These are phyloP conservation scores for Coracopsis vasa DNA, from an alignment of 2,113 vertebrate species.

Conservation along the genomic window DNA sequence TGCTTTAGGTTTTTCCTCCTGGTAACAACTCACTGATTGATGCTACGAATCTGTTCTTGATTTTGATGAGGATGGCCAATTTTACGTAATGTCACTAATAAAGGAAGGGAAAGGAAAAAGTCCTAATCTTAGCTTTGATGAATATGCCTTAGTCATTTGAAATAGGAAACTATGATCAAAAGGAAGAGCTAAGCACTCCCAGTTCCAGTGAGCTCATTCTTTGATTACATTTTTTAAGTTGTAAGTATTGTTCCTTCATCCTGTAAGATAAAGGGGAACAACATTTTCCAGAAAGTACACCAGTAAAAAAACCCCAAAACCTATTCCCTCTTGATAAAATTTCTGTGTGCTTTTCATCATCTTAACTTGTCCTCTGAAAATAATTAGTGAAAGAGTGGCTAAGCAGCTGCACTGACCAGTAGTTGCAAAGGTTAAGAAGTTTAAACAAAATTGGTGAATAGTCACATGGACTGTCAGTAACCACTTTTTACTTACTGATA, in stretches of 20 bases:
- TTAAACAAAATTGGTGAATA: neutral
- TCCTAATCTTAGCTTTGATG: conserved; percentile 2
- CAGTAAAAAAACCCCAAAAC: neutral
- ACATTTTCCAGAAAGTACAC: neutral
- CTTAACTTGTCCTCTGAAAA: neutral
- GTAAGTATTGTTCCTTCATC: neutral
- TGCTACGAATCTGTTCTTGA: neutral
- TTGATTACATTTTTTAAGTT: neutral
- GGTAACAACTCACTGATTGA: neutral
- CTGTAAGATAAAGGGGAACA: neutral
- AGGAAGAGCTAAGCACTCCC: neutral
- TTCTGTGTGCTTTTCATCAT: neutral
- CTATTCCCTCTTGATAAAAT: neutral
- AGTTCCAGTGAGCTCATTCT: conserved; percentile 2
- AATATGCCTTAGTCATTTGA: neutral
- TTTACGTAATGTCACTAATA: neutral
- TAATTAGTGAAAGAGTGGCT: neutral
- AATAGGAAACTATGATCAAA: conserved; percentile 5
- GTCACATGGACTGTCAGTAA: neutral
- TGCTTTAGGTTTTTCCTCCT: neutral
- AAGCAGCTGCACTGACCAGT: neutral
- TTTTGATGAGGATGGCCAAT: neutral
- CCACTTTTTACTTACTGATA: neutral
- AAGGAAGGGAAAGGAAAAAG: neutral
- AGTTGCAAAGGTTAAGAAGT: neutral